phyloP scores from a whole-genome alignment of 2,888 invertebrate genomes.

The Hypsopygia costalis region DNA sequence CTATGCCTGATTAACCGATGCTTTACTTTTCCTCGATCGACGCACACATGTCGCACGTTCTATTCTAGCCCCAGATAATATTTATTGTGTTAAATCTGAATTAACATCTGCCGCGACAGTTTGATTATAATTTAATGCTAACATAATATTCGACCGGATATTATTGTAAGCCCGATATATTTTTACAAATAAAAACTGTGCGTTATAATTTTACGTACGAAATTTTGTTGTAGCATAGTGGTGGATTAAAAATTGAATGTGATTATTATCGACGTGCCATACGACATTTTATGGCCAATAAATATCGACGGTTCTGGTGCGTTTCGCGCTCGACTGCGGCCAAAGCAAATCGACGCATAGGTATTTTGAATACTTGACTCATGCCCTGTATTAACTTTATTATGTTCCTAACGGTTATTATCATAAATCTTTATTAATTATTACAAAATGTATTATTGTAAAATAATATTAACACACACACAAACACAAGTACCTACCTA shows the following conservation, averaged over 20 bases:
- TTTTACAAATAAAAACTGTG: constrained; percentile 38
- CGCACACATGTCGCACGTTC: too few relatives aligned
- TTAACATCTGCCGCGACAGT: constrained; percentile 58
- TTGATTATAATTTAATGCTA: constrained; percentile 52
- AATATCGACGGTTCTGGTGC: constrained; percentile 63
- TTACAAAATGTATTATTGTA: too few relatives aligned
- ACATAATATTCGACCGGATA: constrained; percentile 60
- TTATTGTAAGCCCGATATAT: constrained; percentile 51
- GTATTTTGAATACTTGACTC: too few relatives aligned
- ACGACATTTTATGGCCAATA: constrained; percentile 63
- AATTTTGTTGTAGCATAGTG: constrained; percentile 30
- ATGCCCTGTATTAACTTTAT: too few relatives aligned
- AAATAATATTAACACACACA: too few relatives aligned
- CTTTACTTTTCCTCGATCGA: neutral
- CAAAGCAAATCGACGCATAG: constrained; percentile 34
- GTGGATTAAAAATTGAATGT: constrained; percentile 39
- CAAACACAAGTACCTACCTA: too few relatives aligned
- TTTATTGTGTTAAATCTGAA: constrained; percentile 43
- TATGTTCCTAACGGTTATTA: too few relatives aligned
- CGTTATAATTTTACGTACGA: constrained; percentile 38
- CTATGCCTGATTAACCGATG: too few relatives aligned
- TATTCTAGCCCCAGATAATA: constrained; percentile 27
- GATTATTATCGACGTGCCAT: constrained; percentile 42
- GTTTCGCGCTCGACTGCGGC: constrained; percentile 37
- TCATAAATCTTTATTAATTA: too few relatives aligned